Conservation (phyloP, 2,113 vertebrate species). For the Heptranchias perlo region DNA sequence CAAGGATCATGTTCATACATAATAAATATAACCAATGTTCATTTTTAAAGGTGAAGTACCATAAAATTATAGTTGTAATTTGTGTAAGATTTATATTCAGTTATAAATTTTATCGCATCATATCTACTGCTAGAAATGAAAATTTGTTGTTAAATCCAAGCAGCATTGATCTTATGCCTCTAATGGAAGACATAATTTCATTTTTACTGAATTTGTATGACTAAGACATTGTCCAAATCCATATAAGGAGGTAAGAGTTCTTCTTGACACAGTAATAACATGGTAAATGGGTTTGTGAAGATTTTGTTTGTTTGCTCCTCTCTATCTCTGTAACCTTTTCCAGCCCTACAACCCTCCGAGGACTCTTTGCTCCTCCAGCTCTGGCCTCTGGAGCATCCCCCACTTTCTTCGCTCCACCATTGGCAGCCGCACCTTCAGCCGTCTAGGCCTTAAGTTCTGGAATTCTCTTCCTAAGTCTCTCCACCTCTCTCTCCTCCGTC, state of each 20-base stretch:
- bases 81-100: background rate
- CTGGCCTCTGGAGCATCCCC: background rate
- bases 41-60: background rate
- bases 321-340: background rate
- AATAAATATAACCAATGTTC: background rate
- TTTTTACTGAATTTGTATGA: background rate
- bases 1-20: background rate
- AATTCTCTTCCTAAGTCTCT: background rate
- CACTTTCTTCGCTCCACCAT: background rate
- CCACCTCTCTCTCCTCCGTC: background rate
- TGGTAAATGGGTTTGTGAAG: background rate
- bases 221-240: background rate
- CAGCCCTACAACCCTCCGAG: background rate
- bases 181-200: constrained; percentile 23
- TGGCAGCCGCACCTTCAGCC: background rate
- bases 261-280: background rate
- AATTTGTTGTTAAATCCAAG: background rate
- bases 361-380: background rate
- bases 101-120: background rate
- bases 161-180: background rate
- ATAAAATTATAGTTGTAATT: background rate
- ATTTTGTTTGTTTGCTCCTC: background rate
- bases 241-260: background rate
- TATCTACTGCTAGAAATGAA: background rate
- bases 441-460: background rate